A percentile compares a stretch with the other conserved stretches of the same genome.
These are phyloP conservation scores for Poecilia picta DNA, from an alignment of 2,797 vertebrate genomes.

Conservation along the genomic window DNA sequence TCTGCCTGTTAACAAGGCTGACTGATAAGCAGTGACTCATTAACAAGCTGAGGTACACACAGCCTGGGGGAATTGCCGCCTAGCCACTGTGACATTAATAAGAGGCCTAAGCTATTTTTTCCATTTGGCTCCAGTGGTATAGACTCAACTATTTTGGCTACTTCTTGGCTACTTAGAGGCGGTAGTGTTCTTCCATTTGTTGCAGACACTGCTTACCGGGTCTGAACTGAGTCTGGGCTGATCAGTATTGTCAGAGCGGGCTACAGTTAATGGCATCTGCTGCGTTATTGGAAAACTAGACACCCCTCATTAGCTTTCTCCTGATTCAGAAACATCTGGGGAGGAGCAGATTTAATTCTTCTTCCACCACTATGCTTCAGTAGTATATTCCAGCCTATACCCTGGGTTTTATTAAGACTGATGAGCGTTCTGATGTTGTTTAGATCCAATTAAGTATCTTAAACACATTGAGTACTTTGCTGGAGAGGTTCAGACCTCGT, in stretches of 20 bases:
- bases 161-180: conserved; percentile 62
- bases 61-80: conserved; percentile 73
- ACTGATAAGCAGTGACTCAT: conserved; percentile 80
- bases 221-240: conserved; percentile 30
- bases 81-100: conserved; percentile 79
- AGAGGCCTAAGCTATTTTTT: conserved; percentile 75
- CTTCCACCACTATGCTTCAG: conserved; percentile 45
- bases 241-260: conserved; percentile 43
- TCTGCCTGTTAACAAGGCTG: conserved; percentile 77
- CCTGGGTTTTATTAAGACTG: conserved; percentile 15
- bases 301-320: conserved; percentile 58
- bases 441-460: conserved; percentile 31
- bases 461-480: conserved; percentile 3
- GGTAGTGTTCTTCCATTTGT: conserved; percentile 60
- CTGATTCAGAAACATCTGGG: conserved; percentile 59
- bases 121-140: conserved; percentile 64
- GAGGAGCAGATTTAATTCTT: conserved; percentile 57
- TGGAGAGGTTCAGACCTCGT: conserved; percentile 14
- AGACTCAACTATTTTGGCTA: conserved; percentile 57
- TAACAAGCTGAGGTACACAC: conserved; percentile 76
- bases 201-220: conserved; percentile 56
- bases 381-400: conserved; percentile 11
- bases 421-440: conserved; percentile 14
- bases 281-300: conserved; percentile 38
- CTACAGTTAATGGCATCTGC: conserved; percentile 56